phyloP scores from a whole-genome alignment of 2,113 vertebrate genomes.

The Nipponia nippon region DNA sequence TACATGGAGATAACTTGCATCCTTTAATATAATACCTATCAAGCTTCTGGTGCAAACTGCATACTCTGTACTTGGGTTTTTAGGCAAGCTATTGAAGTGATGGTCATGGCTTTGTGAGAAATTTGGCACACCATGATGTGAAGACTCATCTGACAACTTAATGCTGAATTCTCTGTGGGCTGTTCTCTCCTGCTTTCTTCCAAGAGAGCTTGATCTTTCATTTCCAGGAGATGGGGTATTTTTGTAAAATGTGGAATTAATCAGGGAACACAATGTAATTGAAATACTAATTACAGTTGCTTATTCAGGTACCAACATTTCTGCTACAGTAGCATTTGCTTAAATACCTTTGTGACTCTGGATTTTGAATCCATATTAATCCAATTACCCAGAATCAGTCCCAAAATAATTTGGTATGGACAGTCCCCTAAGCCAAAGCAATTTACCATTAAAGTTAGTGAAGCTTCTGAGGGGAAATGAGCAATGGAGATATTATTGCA shows the following conservation, averaged over 20 bases:
- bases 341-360: background rate
- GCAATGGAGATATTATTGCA: background rate
- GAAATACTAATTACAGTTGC: background rate
- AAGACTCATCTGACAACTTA: background rate
- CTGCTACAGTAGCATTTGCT: background rate
- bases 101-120: background rate
- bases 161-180: background rate
- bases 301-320: constrained; percentile 4
- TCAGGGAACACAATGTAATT: background rate
- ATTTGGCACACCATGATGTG: background rate
- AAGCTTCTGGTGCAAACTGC: background rate
- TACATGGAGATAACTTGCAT: background rate
- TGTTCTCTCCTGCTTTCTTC: background rate
- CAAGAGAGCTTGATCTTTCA: background rate
- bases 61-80: background rate
- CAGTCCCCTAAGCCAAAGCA: background rate
- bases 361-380: background rate
- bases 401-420: background rate
- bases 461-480: background rate
- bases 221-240: background rate
- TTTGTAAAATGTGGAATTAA: background rate
- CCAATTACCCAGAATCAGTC: background rate
- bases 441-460: background rate
- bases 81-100: background rate
- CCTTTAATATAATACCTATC: background rate